Percentiles rank a stretch among this genome's conserved stretches.
phyloP scores from a whole-genome alignment of 2,113 vertebrate species.

The Ailurus styani region DNA sequence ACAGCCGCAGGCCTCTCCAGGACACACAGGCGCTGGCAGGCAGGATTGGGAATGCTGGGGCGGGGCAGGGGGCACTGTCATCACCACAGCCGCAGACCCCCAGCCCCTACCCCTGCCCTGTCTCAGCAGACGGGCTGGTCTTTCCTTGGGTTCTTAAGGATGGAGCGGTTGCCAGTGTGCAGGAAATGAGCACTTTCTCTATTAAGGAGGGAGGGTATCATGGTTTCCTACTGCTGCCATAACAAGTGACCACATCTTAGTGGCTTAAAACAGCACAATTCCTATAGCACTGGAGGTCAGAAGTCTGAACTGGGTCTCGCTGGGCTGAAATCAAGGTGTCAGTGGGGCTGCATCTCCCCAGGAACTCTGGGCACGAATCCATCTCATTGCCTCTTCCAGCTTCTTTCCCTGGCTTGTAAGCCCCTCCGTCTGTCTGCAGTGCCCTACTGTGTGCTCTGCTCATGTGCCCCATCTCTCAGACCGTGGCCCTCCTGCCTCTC shows the following conservation, averaged over 20 bases:
- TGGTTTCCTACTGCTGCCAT: not conserved
- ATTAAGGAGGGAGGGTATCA: no score
- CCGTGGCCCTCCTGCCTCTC: not conserved
- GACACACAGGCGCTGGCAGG: no score
- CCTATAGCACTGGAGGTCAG: not conserved
- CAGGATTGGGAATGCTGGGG: not conserved
- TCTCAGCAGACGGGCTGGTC: not conserved
- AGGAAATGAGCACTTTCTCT: not conserved
- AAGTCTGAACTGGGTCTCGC: not conserved
- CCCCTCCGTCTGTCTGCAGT: not conserved
- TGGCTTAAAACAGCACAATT: not conserved
- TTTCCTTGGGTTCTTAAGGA: not conserved
- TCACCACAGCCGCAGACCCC: not conserved
- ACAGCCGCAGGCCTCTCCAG: not conserved
- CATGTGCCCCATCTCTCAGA: not conserved
- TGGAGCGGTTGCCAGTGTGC: rapidly evolving
- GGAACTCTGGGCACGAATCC: not conserved
- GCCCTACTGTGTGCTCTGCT: not conserved
- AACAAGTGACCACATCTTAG: not conserved
- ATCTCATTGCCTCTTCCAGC: not conserved
- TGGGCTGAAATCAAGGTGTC: not conserved
- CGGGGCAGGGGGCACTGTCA: not conserved
- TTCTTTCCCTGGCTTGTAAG: not conserved
- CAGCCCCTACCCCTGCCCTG: rapidly evolving
- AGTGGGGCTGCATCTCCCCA: not conserved